A percentile compares a stretch with the other conserved stretches of the same genome.
phyloP scores from a whole-genome alignment of 2,888 invertebrate genomes.

The Epistrophe eligans region DNA sequence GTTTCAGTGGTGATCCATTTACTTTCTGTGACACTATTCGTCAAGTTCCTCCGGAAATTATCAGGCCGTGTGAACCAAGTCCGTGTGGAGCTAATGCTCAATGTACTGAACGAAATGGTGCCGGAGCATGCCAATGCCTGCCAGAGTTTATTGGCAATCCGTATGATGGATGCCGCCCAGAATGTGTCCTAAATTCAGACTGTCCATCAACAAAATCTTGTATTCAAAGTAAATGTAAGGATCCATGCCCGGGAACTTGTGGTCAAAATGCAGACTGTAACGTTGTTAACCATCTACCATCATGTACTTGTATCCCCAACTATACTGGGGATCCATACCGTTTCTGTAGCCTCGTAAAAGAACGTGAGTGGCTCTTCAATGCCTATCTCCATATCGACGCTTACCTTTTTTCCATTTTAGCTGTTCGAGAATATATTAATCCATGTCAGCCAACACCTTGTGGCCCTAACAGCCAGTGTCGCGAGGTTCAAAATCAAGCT shows the following conservation, averaged over 20 bases:
- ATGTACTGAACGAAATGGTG: conserved; percentile 87
- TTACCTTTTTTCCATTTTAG: conserved; percentile 76
- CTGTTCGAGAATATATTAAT: conserved; percentile 82
- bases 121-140: conserved; percentile 89
- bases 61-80: conserved; percentile 87
- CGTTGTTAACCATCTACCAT: conserved; percentile 89
- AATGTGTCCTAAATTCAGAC: conserved; percentile 90
- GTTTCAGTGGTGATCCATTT: conserved; percentile 87
- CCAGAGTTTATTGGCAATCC: conserved; percentile 90
- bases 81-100: conserved; percentile 92
- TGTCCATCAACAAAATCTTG: conserved; percentile 89
- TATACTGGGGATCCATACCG: conserved; percentile 91
- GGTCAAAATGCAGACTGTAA: conserved; percentile 90
- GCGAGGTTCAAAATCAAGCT: conserved; percentile 85
- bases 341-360: conserved; percentile 85
- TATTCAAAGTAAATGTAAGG: conserved; percentile 88
- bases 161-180: conserved; percentile 90
- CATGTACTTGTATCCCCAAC: conserved; percentile 88
- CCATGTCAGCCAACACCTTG: conserved; percentile 87
- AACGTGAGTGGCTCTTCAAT: conserved; percentile 83
- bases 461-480: conserved; percentile 88
- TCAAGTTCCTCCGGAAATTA: conserved; percentile 80
- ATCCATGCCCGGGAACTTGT: conserved; percentile 92
- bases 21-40: conserved; percentile 78
- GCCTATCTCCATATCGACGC: neutral